Evolutionary conservation across 2,797 vertebrate species (phyloP), one percentile per base, ranked within the genome.

Genomic region (Moxostoma hubbsi): DNA sequence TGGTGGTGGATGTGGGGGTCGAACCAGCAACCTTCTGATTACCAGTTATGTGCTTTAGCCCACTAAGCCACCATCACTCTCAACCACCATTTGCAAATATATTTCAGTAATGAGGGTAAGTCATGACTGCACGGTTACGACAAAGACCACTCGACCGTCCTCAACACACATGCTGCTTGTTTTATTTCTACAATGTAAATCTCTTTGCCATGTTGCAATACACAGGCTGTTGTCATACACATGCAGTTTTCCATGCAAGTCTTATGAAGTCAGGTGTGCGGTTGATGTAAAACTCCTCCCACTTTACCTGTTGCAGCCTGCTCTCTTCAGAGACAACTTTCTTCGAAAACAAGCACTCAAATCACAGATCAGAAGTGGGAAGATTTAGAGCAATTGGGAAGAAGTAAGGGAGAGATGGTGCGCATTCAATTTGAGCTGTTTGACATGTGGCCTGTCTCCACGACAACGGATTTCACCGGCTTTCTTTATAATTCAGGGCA

Each of bases 381-480:
- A 4, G 68, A 57, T 1, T 24, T 24, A 24, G 18, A 24, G 18
- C 18, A 15, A 55, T 16, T 24, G 10, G 24, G 51, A 66, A 46
- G 5, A 58, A 50, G 10, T 43, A 15, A 61, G 77, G 66, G 65
- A 68, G 76, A 5, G 6, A 15, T 54, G 53, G 51, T 61, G 45
- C 61, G 62, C 55, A 58, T 58, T 58, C 7, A 9, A n/a, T 15
- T 58, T 2, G 24, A 12, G 61, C 13, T 61, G 80, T 71, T 18
- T 18, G 18, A 18, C 77, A 61, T 71, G 57, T 76, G 46, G 47
- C 59, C 16, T 7, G 72, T 82, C 79, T 75, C 84, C 83, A 83
- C 79, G 83, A 77, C 81, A 80, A 85, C 83, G 75, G 64, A 62
- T 71, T 62, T 81, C 70, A 57, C 65, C 10, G 5, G n/a, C 43